Conservation (phyloP, 64 coral and sea anemone genomes). For the Astreopora myriophthalma region DNA sequence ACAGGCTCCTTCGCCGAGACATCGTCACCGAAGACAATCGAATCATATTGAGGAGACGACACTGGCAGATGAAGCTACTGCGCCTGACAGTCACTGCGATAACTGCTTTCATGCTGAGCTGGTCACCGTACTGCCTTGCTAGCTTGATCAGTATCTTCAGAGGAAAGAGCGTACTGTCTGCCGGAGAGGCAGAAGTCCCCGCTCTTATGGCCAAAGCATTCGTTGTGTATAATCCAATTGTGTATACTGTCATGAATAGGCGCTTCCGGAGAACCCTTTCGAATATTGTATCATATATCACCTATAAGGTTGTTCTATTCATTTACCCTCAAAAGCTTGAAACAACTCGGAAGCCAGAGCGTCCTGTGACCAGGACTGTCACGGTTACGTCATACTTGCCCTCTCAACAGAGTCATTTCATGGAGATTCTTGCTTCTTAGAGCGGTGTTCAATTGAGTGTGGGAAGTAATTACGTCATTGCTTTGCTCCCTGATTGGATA, state of each 20-base stretch:
- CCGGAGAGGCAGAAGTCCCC: constrained; percentile 52
- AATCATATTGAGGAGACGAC: not conserved
- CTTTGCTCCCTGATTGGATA: no score
- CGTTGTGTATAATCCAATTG: constrained; percentile 68
- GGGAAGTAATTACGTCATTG: no score
- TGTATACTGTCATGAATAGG: constrained; percentile 48
- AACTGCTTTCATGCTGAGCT: constrained; percentile 58
- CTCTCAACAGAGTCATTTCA: not conserved
- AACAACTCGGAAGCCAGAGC: not conserved
- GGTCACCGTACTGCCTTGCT: constrained; percentile 50
- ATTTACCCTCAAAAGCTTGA: not conserved
- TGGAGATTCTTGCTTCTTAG: not conserved
- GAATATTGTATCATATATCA: not conserved
- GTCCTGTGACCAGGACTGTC: not conserved
- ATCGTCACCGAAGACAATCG: not conserved
- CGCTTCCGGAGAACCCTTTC: constrained; percentile 6
- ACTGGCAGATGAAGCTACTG: constrained; percentile 19
- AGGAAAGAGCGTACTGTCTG: constrained; percentile 33
- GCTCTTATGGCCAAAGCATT: constrained; percentile 71
- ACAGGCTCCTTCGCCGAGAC: not conserved
- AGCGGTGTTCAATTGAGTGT: not conserved
- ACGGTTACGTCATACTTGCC: not conserved
- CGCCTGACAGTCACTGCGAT: constrained; percentile 20
- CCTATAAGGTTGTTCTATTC: not conserved
- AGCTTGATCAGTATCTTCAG: constrained; percentile 35